Conservation (phyloP, 2,888 invertebrate genomes). For the Caenorhabditis virilis region DNA sequence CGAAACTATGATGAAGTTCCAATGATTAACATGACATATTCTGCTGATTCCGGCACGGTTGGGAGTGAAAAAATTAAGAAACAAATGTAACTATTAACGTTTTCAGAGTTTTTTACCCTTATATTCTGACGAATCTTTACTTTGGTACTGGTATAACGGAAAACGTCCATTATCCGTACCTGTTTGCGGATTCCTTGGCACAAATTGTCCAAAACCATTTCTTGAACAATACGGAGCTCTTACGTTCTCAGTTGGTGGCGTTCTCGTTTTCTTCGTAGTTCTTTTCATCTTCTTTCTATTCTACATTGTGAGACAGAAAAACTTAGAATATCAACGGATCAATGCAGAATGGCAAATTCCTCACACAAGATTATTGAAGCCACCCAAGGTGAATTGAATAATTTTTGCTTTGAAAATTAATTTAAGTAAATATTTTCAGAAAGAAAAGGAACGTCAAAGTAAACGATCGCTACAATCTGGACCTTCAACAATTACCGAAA, state of each 20-base stretch:
- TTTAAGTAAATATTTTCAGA: not conserved
- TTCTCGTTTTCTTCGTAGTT: conserved; percentile 15
- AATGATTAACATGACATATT: conserved; percentile 42
- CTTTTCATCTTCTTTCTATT: not conserved
- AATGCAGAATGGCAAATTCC: conserved; percentile 52
- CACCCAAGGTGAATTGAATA: conserved; percentile 9
- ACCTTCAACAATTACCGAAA: conserved; percentile 41
- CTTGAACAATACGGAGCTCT: conserved; percentile 42
- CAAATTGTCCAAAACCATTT: conserved; percentile 40
- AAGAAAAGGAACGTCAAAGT: conserved; percentile 19
- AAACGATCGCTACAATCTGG: conserved; percentile 48
- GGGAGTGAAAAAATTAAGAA: conserved; percentile 3
- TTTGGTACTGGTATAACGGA: conserved; percentile 32
- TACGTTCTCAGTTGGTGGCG: conserved; percentile 32
- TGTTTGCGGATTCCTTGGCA: conserved; percentile 40
- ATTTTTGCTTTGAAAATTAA: not conserved
- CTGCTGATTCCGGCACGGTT: conserved; percentile 26
- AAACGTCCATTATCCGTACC: conserved; percentile 36
- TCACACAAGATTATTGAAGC: conserved; percentile 13
- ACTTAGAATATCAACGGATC: conserved; percentile 41
- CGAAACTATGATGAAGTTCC: conserved; percentile 32
- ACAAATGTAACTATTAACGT: not conserved
- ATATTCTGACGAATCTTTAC: conserved; percentile 14
- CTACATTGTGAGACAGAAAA: conserved; percentile 23
- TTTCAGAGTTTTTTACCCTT: conserved; percentile 24